Conservation (phyloP, 2,888 invertebrate species). For the Ethmia dodecea region DNA sequence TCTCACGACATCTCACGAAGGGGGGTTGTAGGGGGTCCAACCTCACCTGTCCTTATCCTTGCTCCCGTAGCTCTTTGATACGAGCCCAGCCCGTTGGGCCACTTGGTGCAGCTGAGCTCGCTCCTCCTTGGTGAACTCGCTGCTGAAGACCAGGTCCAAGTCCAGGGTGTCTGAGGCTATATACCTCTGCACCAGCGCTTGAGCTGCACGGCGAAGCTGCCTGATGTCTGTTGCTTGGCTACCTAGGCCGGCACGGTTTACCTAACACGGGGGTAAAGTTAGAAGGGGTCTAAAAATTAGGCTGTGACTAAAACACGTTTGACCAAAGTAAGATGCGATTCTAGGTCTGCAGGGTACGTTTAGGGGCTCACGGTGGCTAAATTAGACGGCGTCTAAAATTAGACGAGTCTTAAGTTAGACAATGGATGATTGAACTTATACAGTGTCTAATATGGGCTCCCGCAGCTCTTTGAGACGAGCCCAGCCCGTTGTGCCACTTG, state of each 20-base stretch:
- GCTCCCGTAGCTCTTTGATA: constrained; percentile 72
- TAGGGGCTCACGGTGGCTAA: no score
- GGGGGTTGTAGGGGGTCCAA: no score
- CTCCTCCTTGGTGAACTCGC: constrained; percentile 81
- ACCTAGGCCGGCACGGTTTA: constrained; percentile 59
- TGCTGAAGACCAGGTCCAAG: constrained; percentile 75
- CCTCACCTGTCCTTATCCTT: constrained; percentile 35
- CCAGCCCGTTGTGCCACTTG: constrained; percentile 62
- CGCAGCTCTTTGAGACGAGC: constrained; percentile 71
- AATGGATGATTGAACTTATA: no score
- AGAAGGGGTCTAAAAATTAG: no score
- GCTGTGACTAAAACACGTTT: no score
- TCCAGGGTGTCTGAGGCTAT: constrained; percentile 54
- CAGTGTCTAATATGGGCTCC: no score
- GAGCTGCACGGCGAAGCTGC: constrained; percentile 36
- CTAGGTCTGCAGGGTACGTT: no score
- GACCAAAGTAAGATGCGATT: no score
- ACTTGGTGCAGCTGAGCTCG: constrained; percentile 77
- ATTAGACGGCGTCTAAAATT: no score
- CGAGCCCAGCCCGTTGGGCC: constrained; percentile 59
- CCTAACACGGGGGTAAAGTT: constrained; percentile 28
- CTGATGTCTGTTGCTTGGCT: constrained; percentile 31
- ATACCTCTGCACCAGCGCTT: constrained; percentile 46
- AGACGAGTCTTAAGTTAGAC: no score
- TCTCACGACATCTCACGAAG: no score